Evolutionary conservation across 2,797 vertebrate species (phyloP), one percentile per base, ranked within the genome.

Genomic region (Parauchenoglanis punctatus): DNA sequence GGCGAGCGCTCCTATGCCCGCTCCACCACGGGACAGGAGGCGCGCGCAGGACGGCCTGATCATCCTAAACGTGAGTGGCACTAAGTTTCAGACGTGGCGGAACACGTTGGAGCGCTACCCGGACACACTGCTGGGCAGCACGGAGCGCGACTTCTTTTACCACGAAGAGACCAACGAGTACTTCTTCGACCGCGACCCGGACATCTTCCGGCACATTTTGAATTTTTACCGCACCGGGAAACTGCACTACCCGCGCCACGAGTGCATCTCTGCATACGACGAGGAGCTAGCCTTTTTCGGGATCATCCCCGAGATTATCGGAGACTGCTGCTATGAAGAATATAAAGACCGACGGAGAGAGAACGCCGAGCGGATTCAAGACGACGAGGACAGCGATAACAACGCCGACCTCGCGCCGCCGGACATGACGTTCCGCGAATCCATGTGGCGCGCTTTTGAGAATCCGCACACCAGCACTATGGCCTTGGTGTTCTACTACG

Each of bases 321-420:
- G 97, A 0, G 98, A 99, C 95, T 99, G 98, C 91, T 99, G 98
- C 92, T 99, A 99, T 0, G 98, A 99, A 96, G 98, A 99, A 65
- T 99, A 99, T 94, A 98, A 98, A 93, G 98, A 99, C 92, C 96
- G 98, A 46, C 93, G 97, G 87, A 95, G 98, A 31, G 98, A 99
- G 93, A 98, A 99, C 84, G 96, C 96, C 0, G 98, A 99, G 94
- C 96, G 98, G 1, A 94, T 99, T 10, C 95, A 97, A 94, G 98
- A 99, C 35, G 98, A 99, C 72, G 96, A 96, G 0, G 97, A 99
- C 12, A 92, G 90, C 1, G 97, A 99, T 40, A 95, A 91, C 0
- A 91, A 87, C 0, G 91, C 94, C 0, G 98, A 99, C 77, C 92
- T 93, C 28, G 91, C 95, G 0, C n/a, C 94, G n/a, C 91, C 94